phyloP scores from a whole-genome alignment of 2,888 invertebrate species.

The Tuberolachnus salignus region DNA sequence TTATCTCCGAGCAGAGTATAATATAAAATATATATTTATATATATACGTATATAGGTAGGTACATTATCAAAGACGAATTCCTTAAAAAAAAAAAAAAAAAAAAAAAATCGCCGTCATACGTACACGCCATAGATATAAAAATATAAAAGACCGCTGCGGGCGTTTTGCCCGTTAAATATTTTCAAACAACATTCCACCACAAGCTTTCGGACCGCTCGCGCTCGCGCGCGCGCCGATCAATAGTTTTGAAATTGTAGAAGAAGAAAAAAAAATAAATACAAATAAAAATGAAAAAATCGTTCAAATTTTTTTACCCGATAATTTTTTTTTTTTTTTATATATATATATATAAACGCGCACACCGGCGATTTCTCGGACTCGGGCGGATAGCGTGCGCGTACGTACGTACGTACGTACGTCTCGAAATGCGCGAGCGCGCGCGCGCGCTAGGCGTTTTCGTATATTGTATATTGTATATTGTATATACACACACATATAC shows the following conservation, averaged over 20 bases:
- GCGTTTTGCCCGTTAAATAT: slow-evolving; percentile 45
- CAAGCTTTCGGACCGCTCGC: slow-evolving; percentile 50
- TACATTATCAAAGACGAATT: slow-evolving; percentile 28
- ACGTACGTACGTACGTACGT: not conserved
- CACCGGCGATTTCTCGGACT: slow-evolving; percentile 31
- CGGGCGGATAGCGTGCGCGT: not conserved
- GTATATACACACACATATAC: too few species aligned
- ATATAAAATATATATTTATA: too few species aligned
- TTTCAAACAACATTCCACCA: slow-evolving; percentile 50
- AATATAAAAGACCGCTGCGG: not conserved
- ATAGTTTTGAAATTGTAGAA: slow-evolving; percentile 42
- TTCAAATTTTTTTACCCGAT: slow-evolving; percentile 45
- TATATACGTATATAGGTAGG: not conserved
- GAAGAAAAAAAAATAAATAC: slow-evolving; percentile 2
- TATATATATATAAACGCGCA: not conserved
- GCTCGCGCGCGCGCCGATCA: not conserved
- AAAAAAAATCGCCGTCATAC: not conserved
- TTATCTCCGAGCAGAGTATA: too few species aligned
- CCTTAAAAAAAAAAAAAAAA: slow-evolving; percentile 36
- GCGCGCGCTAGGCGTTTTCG: too few species aligned
- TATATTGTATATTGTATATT: too few species aligned
- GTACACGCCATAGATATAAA: too few species aligned
- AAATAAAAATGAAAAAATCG: slow-evolving; percentile 41
- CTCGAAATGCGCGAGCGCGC: not conserved
- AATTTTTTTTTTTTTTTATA: slow-evolving; percentile 20